Evolutionary conservation across 2,797 vertebrate genomes (phyloP), one percentile per base, ranked within the genome.

Genomic region (Manis javanica): DNA sequence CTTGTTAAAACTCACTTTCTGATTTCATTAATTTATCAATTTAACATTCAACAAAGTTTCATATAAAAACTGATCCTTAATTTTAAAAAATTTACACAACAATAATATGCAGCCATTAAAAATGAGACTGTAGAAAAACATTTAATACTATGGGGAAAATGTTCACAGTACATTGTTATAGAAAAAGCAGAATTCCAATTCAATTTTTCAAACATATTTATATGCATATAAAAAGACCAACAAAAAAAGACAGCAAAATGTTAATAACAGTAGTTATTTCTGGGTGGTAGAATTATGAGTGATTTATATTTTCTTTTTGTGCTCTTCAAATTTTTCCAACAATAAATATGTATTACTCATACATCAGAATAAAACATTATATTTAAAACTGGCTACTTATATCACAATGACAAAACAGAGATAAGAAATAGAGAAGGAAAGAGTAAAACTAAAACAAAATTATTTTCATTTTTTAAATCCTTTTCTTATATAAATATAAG

Each of bases 131-230:
- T 18, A 92, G 68, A 84, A 91, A 42, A 93, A 77, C 57, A 86
- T 89, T 94, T 95, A 96, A 90, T 84, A 24, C 69, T 59, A 31
- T 10, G 12, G n/a, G 49, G 46, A 4, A 94, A 89, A 89, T 61
- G 15, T 61, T 90, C 66, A 72, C 34, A 24, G 86, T 8, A 64
- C 21, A 85, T 0, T 78, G 14, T 69, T 88, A 82, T 0, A 94
- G 39, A 94, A 34, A 96, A 92, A 87, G 13, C 59, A 96, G 51
- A 96, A 75, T 69, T 31, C 55, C 71, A 72, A 94, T 42, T 87
- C 37, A 90, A 68, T 92, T 91, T 93, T 53, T 13, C 61, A 93
- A 51, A 90, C 59, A 5, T n/a, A 86, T 63, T 77, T 69, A 78
- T 42, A 90, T 71, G 29, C 26, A 87, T 7, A 84, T 46, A 63